phyloP scores from a whole-genome alignment of 1,140 invertebrate genomes.

The Drosophila murphyi region DNA sequence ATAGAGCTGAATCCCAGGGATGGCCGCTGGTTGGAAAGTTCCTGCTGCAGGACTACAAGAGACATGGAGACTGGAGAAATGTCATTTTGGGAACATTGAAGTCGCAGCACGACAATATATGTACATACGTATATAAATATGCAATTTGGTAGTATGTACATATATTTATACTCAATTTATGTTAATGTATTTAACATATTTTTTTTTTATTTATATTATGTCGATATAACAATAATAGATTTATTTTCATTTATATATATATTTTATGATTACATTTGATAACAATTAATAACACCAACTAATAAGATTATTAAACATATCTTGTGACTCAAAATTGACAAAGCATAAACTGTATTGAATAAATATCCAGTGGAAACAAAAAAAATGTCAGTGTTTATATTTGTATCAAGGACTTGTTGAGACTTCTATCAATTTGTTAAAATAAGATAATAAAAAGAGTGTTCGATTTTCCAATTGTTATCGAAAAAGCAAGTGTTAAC shows the following conservation, averaged over 20 bases:
- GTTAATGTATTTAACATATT: slow-evolving; percentile 15
- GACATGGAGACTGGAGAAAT: too few relatives aligned
- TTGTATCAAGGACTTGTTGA: background rate
- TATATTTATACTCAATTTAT: too few relatives aligned
- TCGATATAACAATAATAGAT: slow-evolving; percentile 11
- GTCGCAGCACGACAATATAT: too few relatives aligned
- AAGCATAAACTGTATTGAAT: slow-evolving; percentile 14
- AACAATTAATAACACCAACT: slow-evolving; percentile 14
- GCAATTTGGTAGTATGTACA: too few relatives aligned
- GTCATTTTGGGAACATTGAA: too few relatives aligned
- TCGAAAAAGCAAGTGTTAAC: too few relatives aligned
- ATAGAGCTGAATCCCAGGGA: too few relatives aligned
- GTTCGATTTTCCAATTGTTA: too few relatives aligned
- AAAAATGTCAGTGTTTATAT: slow-evolving; percentile 1
- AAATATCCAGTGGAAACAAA: slow-evolving; percentile 1
- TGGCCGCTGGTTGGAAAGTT: too few relatives aligned
- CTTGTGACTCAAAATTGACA: slow-evolving; percentile 22
- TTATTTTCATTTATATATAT: slow-evolving; percentile 16
- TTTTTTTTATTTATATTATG: slow-evolving; percentile 12
- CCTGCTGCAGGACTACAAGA: too few relatives aligned
- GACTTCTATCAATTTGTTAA: background rate
- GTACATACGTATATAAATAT: too few relatives aligned
- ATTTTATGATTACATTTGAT: slow-evolving; percentile 23
- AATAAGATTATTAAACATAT: slow-evolving; percentile 13
- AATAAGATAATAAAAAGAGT: background rate